Evolutionary conservation across 1,140 invertebrate species (phyloP).

Genomic region (Popillia japonica): DNA sequence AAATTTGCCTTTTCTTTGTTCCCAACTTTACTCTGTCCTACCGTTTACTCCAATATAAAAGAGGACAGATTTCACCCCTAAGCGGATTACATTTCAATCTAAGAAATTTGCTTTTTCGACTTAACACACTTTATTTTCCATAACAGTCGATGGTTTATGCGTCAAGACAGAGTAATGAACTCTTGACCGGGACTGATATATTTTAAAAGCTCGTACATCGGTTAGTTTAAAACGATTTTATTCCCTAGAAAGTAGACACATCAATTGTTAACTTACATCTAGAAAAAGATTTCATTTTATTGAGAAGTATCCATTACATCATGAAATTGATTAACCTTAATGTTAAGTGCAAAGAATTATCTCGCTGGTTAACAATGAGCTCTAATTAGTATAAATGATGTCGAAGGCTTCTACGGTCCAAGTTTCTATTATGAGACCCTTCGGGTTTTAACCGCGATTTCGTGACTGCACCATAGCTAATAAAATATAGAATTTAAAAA

Average conservation of each 20-base stretch:
- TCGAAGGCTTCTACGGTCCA: too few relatives aligned
- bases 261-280: not conserved
- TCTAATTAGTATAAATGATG: too few relatives aligned
- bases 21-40: not conserved
- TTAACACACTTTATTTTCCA: conserved; percentile 15
- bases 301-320: too few relatives aligned
- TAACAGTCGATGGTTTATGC: not conserved
- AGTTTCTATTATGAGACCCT: too few relatives aligned
- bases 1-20: not conserved
- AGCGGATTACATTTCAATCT: conserved; percentile 11
- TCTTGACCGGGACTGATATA: not conserved
- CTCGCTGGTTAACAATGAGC: too few relatives aligned
- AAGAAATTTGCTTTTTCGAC: conserved; percentile 9
- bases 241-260: not conserved
- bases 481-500: too few relatives aligned
- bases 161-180: not conserved
- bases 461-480: too few relatives aligned
- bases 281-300: too few relatives aligned
- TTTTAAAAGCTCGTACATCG: not conserved
- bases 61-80: not conserved
- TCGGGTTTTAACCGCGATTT: too few relatives aligned
- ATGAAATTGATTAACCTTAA: too few relatives aligned
- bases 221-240: not conserved
- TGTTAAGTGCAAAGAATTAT: too few relatives aligned
- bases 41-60: not conserved